Percentiles rank a stretch among this genome's conserved stretches.
Evolutionary conservation across 2,888 invertebrate species (phyloP).

Genomic region (Sarcophaga subvicina): DNA sequence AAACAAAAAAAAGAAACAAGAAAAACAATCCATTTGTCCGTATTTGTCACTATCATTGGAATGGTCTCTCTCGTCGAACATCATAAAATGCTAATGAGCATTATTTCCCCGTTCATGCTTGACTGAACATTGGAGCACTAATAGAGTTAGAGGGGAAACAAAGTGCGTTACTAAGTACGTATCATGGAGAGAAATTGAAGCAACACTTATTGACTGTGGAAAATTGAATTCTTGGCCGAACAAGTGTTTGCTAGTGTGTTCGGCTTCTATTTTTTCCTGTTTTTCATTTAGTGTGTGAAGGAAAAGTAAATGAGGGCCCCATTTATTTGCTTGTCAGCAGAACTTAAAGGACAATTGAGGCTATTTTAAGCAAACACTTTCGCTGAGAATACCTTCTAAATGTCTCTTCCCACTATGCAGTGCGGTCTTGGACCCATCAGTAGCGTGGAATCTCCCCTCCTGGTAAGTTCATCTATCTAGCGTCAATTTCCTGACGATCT

Average conservation of each 20-base stretch:
- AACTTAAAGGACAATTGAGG: no score
- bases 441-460: no score
- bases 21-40: slow-evolving; percentile 30
- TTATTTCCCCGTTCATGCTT: slow-evolving; percentile 48
- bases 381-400: no score
- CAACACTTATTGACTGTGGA: slow-evolving; percentile 6
- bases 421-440: no score
- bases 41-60: slow-evolving; percentile 57
- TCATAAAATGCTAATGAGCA: slow-evolving; percentile 68
- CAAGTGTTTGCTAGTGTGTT: background rate
- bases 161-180: background rate
- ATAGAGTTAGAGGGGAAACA: background rate
- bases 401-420: no score
- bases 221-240: background rate
- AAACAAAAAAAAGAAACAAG: background rate
- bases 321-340: no score
- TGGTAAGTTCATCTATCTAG: no score
- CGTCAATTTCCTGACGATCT: no score
- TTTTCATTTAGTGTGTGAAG: background rate
- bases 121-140: slow-evolving; percentile 35
- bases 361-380: no score
- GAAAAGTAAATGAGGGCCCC: background rate
- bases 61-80: slow-evolving; percentile 29
- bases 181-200: background rate
- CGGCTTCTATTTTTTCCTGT: background rate